Percentiles rank a stretch among this genome's conserved stretches.
Evolutionary conservation across 1,140 invertebrate genomes (phyloP).

Genomic region (Halesus radiatus): DNA sequence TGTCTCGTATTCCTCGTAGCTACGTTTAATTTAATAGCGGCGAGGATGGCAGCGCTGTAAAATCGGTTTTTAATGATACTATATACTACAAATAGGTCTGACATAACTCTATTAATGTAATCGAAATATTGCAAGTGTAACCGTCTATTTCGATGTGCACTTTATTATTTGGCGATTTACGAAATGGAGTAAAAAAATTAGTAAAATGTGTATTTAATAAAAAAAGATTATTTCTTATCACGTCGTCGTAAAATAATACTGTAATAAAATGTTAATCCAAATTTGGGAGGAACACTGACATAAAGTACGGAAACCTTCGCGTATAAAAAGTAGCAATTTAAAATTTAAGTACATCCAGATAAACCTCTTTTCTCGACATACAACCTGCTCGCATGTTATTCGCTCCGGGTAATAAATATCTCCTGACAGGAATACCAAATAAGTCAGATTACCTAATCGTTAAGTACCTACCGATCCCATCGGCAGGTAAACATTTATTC

Average conservation of each 20-base stretch:
- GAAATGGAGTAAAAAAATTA: neutral
- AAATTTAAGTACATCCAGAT: conserved; percentile 25
- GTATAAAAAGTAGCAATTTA: conserved; percentile 37
- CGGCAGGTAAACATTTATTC: neutral
- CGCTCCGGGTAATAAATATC: conserved; percentile 38
- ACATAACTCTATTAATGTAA: no score
- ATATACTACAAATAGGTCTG: no score
- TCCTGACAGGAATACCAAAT: conserved; percentile 37
- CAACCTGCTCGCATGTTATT: conserved; percentile 7
- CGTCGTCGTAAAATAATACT: conserved; percentile 4
- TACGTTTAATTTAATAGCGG: no score
- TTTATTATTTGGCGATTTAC: no score
- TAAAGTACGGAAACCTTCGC: conserved; percentile 14
- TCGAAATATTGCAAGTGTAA: no score
- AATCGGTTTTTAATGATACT: no score
- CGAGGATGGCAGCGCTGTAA: no score
- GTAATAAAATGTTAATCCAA: conserved; percentile 27
- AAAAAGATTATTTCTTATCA: conserved; percentile 13
- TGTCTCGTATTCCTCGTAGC: no score
- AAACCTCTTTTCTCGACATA: neutral
- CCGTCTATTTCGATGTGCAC: no score
- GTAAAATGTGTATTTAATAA: neutral
- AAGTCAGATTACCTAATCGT: conserved; percentile 25
- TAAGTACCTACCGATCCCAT: conserved; percentile 14
- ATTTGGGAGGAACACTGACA: conserved; percentile 10